Conservation (phyloP, 2,888 invertebrate species). For the Agonum fuliginosum region DNA sequence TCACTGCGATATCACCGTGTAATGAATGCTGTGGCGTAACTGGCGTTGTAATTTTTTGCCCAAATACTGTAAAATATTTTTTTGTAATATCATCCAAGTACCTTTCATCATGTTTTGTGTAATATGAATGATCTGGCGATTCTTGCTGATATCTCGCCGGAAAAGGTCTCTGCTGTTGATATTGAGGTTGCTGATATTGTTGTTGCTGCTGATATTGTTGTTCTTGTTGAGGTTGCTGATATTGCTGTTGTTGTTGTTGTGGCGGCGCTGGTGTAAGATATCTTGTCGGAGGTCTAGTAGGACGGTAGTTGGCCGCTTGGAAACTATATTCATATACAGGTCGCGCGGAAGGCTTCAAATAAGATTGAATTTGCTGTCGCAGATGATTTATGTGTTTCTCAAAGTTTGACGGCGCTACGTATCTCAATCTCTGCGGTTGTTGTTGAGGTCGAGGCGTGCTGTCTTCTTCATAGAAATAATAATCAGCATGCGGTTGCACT, state of each 20-base stretch:
- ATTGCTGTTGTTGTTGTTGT: constrained; percentile 62
- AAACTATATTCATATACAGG: constrained; percentile 85
- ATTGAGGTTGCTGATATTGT: too few species aligned
- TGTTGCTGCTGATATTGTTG: too few species aligned
- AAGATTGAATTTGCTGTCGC: constrained; percentile 78
- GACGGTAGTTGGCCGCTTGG: constrained; percentile 75
- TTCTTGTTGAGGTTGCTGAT: constrained; percentile 63
- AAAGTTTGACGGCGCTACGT: constrained; percentile 71
- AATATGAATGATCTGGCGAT: constrained; percentile 77
- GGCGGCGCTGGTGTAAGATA: constrained; percentile 60
- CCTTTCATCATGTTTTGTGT: constrained; percentile 82
- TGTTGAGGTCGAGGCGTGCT: constrained; percentile 61
- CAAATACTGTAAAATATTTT: constrained; percentile 84
- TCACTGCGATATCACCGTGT: constrained; percentile 82
- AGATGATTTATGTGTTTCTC: constrained; percentile 81
- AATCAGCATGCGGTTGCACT: constrained; percentile 77
- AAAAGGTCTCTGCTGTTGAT: constrained; percentile 67
- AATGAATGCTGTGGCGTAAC: constrained; percentile 72
- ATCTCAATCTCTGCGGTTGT: constrained; percentile 64
- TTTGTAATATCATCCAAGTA: constrained; percentile 84
- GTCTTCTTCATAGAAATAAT: constrained; percentile 81
- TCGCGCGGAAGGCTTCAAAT: constrained; percentile 76
- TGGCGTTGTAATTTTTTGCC: constrained; percentile 67
- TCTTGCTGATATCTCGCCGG: constrained; percentile 64
- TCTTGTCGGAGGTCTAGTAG: constrained; percentile 51